Evolutionary conservation across 2,888 invertebrate genomes (phyloP).

Genomic region (Leptinotarsa tumamoca): DNA sequence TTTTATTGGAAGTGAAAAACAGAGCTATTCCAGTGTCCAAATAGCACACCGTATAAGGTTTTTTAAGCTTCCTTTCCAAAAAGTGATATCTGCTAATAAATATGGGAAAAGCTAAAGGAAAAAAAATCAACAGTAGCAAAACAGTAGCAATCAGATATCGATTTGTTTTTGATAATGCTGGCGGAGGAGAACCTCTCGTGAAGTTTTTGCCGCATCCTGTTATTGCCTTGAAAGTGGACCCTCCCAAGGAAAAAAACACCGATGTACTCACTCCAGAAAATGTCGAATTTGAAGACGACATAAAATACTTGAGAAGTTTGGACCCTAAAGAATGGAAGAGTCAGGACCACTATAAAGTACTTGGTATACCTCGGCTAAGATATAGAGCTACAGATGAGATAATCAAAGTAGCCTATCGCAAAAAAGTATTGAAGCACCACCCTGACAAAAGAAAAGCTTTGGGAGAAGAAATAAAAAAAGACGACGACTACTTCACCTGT

Average conservation of each 20-base stretch:
- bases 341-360: constrained; percentile 96
- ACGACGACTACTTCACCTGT: constrained; percentile 98
- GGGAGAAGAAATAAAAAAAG: constrained; percentile 88
- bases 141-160: constrained; percentile 63
- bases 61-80: neutral
- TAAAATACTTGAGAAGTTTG: constrained; percentile 85
- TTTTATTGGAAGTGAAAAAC: neutral
- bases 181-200: constrained; percentile 57
- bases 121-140: constrained; percentile 55
- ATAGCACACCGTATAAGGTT: neutral
- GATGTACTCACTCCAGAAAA: constrained; percentile 58
- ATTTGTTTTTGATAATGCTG: constrained; percentile 58
- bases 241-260: constrained; percentile 56
- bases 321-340: constrained; percentile 98
- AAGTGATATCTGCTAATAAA: constrained; percentile 39
- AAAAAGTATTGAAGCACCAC: constrained; percentile 93
- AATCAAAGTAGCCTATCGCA: constrained; percentile 92
- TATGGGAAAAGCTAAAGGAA: constrained; percentile 61
- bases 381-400: constrained; percentile 91
- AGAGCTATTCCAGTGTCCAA: neutral
- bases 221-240: constrained; percentile 57
- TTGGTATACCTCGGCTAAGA: constrained; percentile 88
- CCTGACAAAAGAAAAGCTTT: constrained; percentile 96
- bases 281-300: constrained; percentile 77
- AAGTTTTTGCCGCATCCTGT: constrained; percentile 61